Percentiles rank a stretch among this genome's conserved stretches.
Conservation (phyloP, 1,140 invertebrate species). For the Drosophila kurseongensis region DNA sequence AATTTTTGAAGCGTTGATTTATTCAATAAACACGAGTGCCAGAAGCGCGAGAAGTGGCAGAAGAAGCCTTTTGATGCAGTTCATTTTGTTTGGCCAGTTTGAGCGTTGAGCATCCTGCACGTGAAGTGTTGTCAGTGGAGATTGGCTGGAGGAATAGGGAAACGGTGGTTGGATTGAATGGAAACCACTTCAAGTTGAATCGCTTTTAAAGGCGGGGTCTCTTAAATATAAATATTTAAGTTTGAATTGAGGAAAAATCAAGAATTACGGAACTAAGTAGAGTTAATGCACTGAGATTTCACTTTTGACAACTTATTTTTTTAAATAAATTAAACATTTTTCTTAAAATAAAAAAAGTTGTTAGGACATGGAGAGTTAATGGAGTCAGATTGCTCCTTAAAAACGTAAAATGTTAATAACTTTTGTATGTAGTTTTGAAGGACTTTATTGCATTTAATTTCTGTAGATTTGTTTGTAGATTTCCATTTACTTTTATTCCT, state of each 20-base stretch:
- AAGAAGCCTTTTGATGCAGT: conserved; percentile 39
- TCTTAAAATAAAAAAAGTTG: too few relatives aligned
- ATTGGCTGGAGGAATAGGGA: neutral
- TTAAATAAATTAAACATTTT: too few relatives aligned
- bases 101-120: conserved; percentile 1
- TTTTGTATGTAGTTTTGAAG: too few relatives aligned
- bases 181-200: conserved; percentile 25
- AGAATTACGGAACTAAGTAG: neutral
- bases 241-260: neutral
- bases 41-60: conserved; percentile 8
- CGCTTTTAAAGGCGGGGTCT: conserved; percentile 9
- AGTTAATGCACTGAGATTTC: too few relatives aligned
- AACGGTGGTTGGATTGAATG: neutral
- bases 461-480: too few relatives aligned
- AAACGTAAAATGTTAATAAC: too few relatives aligned
- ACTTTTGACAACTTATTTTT: too few relatives aligned
- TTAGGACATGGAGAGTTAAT: neutral
- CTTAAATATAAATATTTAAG: conserved; percentile 8
- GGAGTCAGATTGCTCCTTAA: too few relatives aligned
- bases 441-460: too few relatives aligned
- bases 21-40: conserved; percentile 66
- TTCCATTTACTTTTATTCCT: too few relatives aligned
- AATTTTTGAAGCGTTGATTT: conserved; percentile 74
- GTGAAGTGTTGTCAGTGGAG: conserved; percentile 44
- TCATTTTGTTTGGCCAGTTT: conserved; percentile 45